A percentile compares a stretch with the other conserved stretches of the same genome.
phyloP scores from a whole-genome alignment of 2,888 invertebrate genomes.

The Sarcophaga caerulescens region DNA sequence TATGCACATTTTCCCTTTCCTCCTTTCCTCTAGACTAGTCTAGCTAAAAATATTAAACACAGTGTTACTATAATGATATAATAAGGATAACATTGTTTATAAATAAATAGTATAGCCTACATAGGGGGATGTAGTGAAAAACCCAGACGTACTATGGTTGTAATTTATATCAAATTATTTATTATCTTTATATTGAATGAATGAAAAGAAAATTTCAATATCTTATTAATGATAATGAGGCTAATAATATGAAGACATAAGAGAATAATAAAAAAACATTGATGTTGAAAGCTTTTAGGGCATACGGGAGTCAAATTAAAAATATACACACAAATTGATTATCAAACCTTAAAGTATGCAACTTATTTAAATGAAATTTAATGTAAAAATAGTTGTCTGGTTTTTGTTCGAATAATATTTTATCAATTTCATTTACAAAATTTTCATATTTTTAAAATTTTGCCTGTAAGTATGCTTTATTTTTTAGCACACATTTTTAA shows the following conservation, averaged over 20 bases:
- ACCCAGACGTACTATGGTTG: constrained; percentile 31
- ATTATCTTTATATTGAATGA: constrained; percentile 64
- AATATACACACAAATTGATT: not conserved
- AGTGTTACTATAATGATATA: constrained; percentile 63
- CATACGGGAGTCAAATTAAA: not conserved
- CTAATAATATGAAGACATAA: constrained; percentile 43
- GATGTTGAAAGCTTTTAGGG: constrained; percentile 52
- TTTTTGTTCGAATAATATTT: too few species aligned
- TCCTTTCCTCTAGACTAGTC: not conserved
- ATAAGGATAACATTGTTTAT: constrained; percentile 61
- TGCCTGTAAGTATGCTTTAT: too few species aligned
- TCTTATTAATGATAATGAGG: constrained; percentile 58
- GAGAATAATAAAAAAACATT: constrained; percentile 55
- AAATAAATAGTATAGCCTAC: constrained; percentile 61
- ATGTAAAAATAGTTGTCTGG: too few species aligned
- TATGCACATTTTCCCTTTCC: constrained; percentile 28
- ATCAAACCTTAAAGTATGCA: not conserved
- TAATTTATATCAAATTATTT: constrained; percentile 43
- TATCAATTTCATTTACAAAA: too few species aligned
- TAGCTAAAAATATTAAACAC: too few species aligned
- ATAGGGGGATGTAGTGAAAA: not conserved
- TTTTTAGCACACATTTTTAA: too few species aligned
- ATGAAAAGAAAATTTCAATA: constrained; percentile 56
- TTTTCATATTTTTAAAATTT: too few species aligned
- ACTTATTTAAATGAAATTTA: not conserved